Base-by-base conservation (phyloP, 2,113 vertebrate genomes). In the Pteruthius melanotis region DNA sequence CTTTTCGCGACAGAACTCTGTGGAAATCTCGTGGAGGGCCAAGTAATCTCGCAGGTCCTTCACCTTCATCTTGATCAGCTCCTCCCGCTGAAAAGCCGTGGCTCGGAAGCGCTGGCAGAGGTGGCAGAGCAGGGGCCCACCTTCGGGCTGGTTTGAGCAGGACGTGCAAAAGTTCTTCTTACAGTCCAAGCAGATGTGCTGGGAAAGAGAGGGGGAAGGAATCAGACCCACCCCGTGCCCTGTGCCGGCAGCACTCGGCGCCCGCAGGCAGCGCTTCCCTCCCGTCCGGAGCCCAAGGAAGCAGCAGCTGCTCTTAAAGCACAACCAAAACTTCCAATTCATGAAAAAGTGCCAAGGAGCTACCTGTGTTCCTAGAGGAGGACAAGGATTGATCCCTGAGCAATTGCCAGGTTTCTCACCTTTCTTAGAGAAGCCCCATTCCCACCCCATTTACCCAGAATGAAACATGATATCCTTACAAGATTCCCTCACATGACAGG, bases 11-110 rank as follows among this genome's bases (percentile, higher is more conserved):
- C 99, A 99, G 94, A 98, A 97, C 92, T 99, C 99, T 0, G 99
- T 99, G 78, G 99, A 98, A 64, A 99, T 90, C 90, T 98, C 98
- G 4, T 98, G 99, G 60, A 99, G 98, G 57, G 98, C 98, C 94
- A 99, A 95, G 89, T 99, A 99, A 92, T 99, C 99, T 30, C 99
- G 94, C 75, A 99, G 98, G 68, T 99, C 99, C 97, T 99, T 99
- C 96, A 99, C 99, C 80, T 99, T 99, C 93, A 99, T 98, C 98
- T 99, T 99, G 97, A 99, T 99, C 21, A 99, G 97, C 97, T 99
- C 99, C 0, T 98, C 98, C 40, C 99, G 96, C 96, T 98, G 97
- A 11, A 99, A 98, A 66, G 98, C 98, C 9, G 99, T 99, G 91
- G 98, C 98, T 15, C 98, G 98, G 97, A 99, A 98, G 18, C 98